Percentiles rank a stretch among this genome's conserved stretches.
phyloP scores from a whole-genome alignment of 2,797 vertebrate species.

The Sciurus vulgaris region DNA sequence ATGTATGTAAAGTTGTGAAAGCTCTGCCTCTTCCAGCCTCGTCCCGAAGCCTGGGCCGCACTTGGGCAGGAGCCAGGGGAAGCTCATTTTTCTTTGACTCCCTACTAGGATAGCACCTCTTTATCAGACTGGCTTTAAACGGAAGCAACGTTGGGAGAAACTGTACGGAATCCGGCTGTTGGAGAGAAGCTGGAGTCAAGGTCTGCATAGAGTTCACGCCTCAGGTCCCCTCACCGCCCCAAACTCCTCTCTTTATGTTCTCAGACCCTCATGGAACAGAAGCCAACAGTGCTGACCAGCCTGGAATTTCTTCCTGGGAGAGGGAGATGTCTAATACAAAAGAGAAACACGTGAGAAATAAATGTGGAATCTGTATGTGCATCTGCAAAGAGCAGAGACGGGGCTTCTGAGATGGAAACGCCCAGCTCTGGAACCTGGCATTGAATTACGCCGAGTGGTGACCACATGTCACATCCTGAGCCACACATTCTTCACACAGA shows the following conservation, averaged over 20 bases:
- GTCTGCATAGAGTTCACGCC: background rate
- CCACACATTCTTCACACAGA: rapidly evolving
- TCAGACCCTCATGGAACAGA: background rate
- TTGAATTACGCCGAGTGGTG: background rate
- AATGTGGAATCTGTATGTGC: background rate
- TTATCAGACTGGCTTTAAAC: constrained; percentile 49
- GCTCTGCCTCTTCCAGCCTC: background rate
- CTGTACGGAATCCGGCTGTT: background rate
- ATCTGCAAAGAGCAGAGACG: background rate
- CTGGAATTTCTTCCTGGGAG: background rate
- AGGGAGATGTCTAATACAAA: background rate
- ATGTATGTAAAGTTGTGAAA: constrained; percentile 53
- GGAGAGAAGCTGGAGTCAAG: background rate
- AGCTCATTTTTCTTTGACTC: constrained; percentile 55
- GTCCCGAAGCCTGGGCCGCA: background rate
- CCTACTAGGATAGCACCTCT: background rate
- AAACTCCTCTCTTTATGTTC: background rate
- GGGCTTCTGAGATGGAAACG: background rate
- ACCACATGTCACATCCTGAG: background rate
- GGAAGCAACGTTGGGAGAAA: background rate
- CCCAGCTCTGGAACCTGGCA: background rate
- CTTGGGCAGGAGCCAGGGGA: background rate
- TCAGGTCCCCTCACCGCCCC: background rate
- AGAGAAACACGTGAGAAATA: background rate
- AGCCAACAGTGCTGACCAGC: background rate